phyloP scores from a whole-genome alignment of 1,140 invertebrate species.

The Hypsibius dujardini region DNA sequence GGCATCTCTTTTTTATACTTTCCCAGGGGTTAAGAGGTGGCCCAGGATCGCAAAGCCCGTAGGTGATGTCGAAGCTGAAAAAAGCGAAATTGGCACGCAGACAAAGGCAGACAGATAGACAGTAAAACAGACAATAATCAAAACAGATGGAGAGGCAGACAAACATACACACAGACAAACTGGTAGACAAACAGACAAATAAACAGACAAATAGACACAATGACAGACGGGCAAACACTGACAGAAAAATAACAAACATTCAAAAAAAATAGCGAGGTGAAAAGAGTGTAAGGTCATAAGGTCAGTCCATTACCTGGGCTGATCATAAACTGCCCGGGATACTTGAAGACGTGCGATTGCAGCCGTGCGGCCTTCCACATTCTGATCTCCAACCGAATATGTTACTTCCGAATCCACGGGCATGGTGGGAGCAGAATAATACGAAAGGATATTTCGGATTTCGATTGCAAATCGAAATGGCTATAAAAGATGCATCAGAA shows the following conservation, averaged over 20 bases:
- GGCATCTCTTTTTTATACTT: not conserved
- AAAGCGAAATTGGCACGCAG: not conserved
- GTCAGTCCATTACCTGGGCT: not conserved
- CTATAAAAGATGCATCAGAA: no score
- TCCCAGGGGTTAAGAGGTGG: not conserved
- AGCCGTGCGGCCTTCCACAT: not conserved
- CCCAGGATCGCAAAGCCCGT: not conserved
- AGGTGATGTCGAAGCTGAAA: not conserved
- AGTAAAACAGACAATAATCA: not conserved
- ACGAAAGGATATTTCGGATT: no score
- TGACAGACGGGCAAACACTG: no score
- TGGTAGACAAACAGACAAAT: no score
- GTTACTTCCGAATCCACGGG: no score
- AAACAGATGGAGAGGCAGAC: no score
- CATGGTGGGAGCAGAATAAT: no score
- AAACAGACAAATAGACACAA: no score
- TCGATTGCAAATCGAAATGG: no score
- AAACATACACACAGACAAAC: no score
- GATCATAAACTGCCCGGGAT: not conserved
- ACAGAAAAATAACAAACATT: no score
- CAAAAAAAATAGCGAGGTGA: not conserved
- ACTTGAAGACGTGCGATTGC: not conserved
- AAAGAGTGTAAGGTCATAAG: not conserved
- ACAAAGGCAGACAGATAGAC: not conserved
- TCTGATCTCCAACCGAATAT: not conserved